phyloP scores from a whole-genome alignment of 2,888 invertebrate species.

The Chymomyza caudatula region DNA sequence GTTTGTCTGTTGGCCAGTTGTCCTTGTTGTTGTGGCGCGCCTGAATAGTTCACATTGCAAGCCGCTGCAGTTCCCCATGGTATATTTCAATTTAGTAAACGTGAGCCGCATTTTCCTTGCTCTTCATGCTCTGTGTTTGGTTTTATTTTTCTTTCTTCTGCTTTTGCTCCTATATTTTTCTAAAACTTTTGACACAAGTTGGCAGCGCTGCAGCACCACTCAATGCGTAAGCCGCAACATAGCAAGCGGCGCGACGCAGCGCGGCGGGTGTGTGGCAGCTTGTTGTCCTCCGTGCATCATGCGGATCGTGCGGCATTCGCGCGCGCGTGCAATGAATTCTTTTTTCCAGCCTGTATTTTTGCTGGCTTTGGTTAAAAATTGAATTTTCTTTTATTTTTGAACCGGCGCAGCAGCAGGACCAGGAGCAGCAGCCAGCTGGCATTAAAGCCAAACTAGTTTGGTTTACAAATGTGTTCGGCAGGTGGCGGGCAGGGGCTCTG shows the following conservation, averaged over 20 bases:
- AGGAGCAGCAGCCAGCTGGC: too few species aligned
- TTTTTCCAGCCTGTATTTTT: neutral
- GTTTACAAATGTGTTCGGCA: neutral
- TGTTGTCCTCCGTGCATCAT: neutral
- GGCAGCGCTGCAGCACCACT: slow-evolving; percentile 27
- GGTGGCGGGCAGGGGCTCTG: neutral
- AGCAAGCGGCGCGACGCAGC: slow-evolving; percentile 1
- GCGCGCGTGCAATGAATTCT: slow-evolving; percentile 32
- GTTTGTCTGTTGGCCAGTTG: neutral
- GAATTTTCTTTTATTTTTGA: neutral
- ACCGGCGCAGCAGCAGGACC: too few species aligned
- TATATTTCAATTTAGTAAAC: slow-evolving; percentile 59
- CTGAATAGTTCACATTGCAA: slow-evolving; percentile 30
- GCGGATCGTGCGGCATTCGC: neutral
- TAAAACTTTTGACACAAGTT: slow-evolving; percentile 17
- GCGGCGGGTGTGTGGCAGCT: neutral
- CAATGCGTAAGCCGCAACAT: slow-evolving; percentile 36
- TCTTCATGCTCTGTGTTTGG: neutral
- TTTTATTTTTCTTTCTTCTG: neutral
- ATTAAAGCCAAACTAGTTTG: neutral
- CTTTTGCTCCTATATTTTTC: neutral
- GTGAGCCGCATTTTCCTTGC: slow-evolving; percentile 40
- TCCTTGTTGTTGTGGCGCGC: slow-evolving; percentile 27
- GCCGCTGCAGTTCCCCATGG: slow-evolving; percentile 17
- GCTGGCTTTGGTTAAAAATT: neutral